Base-by-base conservation (phyloP, 2,797 vertebrate genomes). In the Triplophysa bombifrons region DNA sequence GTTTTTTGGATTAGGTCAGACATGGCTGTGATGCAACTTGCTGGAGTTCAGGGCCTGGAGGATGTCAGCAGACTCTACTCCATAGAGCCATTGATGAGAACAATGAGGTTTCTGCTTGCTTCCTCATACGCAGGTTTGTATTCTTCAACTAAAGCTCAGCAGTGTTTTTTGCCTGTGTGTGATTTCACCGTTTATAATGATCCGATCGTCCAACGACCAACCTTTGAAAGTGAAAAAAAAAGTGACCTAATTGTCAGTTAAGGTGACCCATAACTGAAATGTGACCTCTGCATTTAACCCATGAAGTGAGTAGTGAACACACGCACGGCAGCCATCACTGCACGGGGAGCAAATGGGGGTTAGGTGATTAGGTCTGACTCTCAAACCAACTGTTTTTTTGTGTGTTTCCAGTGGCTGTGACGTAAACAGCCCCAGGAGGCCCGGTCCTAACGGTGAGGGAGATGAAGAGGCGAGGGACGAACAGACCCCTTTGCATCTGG, bases 21-120 rank as follows among this genome's bases (percentile, higher is more conserved):
- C 98, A 99, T 27, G 97, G 98, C 74, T 99, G 98, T 83, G 97
- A 99, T 84, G 92, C 97, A 0, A 99, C 98, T 0, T 96, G 94
- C 74, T 99, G 98, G 98, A 96, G 93, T 56, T 73, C 92, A 1
- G 97, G 98, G 7, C 97, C 97, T 0, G 93, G 95, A 10, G 96
- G 96, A 78, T 99, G 96, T 88, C 92, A 94, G 71, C 98, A 99
- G 90, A 98, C 95, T 0, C 95, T 99, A 73, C 91, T 99, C 66
- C 98, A 99, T 76, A 91, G 97, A 90, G 96, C 98, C 76, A 94
- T 99, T 8, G 96, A 99, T 80, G 97, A 98, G 86, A 99, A 99
- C 88, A 97, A 94, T 2, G 96, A 99, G 81, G 88, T 95, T 78
- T 93, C 93, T 0, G 93, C 96, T 17, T 99, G 98, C 90, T 99